Evolutionary conservation across 1,140 invertebrate genomes (phyloP), one percentile per base, ranked within the genome.

Genomic region (Drosophila simulans): DNA sequence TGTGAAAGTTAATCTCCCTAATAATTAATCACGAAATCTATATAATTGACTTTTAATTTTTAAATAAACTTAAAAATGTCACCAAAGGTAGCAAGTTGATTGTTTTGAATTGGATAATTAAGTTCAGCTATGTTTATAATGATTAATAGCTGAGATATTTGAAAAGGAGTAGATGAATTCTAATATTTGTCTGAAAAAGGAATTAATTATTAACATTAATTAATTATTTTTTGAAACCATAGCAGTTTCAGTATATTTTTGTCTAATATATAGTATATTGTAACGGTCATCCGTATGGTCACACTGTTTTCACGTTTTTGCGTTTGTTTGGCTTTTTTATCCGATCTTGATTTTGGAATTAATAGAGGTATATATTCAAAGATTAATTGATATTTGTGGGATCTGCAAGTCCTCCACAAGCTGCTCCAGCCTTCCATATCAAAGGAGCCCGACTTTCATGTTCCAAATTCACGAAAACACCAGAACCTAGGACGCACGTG

Each of bases 21-120:
- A 39, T 52, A 42, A 63, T 35, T 66, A 66, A 56, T 70, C 51
- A 69, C 51, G 31, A 48, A 46, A 45, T 54, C 63, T 48, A 39
- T 39, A 65, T 59, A 49, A 59, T 58, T 65, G 63, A 58, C 40
- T 56, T 68, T 68, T 48, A 43, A 48, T 69, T 56, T 35, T 69
- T 48, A 69, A 70, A 69, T 56, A 69, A 70, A 70, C 48, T 22
- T 22, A 15, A 40, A 70, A 70, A 40, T 48, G 42, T 69, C 22
- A 70, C 65, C 66, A 69, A 69, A 66, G 45, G 12, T 11, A 11
- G 22, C 13, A 45, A 45, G 4, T 39, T 7, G 7, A 8, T 31
- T 31, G 27, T 31, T 31, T 8, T 20, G 17, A 20, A 22, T 22
- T 22, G 20, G 20, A 22, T 22, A 22, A 22, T 22, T 22, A 22